Evolutionary conservation across 2,888 invertebrate species (phyloP).

Genomic region (Scaptomyza cyrtandrae): DNA sequence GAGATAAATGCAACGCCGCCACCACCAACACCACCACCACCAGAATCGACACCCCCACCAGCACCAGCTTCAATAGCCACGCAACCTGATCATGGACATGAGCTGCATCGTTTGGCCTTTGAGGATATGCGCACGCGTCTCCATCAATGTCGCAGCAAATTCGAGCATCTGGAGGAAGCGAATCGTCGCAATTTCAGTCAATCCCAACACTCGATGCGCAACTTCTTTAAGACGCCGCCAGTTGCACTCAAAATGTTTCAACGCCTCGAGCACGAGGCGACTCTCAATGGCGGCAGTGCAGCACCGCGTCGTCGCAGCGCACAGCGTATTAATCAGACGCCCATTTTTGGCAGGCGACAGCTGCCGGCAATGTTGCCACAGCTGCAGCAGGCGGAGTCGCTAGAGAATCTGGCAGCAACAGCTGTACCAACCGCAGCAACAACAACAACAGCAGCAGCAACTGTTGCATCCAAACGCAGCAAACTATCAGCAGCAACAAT

Average conservation of each 20-base stretch:
- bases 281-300: slow-evolving; percentile 51
- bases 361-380: slow-evolving; percentile 44
- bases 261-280: slow-evolving; percentile 69
- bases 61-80: background rate
- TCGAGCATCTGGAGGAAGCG: slow-evolving; percentile 82
- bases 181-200: slow-evolving; percentile 81
- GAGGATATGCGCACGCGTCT: slow-evolving; percentile 83
- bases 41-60: slow-evolving; percentile 11
- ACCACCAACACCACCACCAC: slow-evolving; percentile 5
- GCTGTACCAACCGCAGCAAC: slow-evolving; percentile 5
- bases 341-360: slow-evolving; percentile 82
- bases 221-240: slow-evolving; percentile 82
- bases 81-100: background rate
- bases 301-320: slow-evolving; percentile 46
- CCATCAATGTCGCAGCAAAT: slow-evolving; percentile 83
- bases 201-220: slow-evolving; percentile 82
- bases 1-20: slow-evolving; percentile 75
- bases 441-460: background rate
- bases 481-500: slow-evolving; percentile 6
- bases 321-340: slow-evolving; percentile 84
- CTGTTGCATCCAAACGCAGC: slow-evolving; percentile 4
- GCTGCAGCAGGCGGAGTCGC: slow-evolving; percentile 81
- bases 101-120: slow-evolving; percentile 67
- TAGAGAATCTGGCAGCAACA: slow-evolving; percentile 78
- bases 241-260: slow-evolving; percentile 80